Evolutionary conservation across 1,140 invertebrate genomes (phyloP).

Genomic region (Brachionus angularis): DNA sequence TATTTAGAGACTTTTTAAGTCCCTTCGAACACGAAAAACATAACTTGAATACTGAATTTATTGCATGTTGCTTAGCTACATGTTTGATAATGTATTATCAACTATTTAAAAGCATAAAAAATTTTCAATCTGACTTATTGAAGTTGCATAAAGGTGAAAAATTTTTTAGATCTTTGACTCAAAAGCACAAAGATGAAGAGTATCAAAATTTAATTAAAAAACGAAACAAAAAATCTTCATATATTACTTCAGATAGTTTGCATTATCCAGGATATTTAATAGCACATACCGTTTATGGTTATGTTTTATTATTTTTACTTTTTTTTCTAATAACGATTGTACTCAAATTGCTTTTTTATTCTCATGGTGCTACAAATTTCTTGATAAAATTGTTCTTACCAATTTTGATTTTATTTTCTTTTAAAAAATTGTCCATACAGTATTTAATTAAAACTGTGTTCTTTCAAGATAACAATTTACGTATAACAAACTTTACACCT

Average conservation of each 20-base stretch:
- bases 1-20: background rate
- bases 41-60: slow-evolving; percentile 19
- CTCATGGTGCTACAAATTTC: background rate
- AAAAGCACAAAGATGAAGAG: slow-evolving; percentile 10
- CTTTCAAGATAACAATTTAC: background rate
- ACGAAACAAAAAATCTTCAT: background rate
- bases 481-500: slow-evolving; percentile 20
- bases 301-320: slow-evolving; percentile 5
- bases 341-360: background rate
- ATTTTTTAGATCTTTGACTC: slow-evolving; percentile 25
- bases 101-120: slow-evolving; percentile 7
- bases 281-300: slow-evolving; percentile 39
- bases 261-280: slow-evolving; percentile 43
- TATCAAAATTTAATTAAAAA: slow-evolving; percentile 11
- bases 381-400: slow-evolving; percentile 25
- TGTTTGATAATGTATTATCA: background rate
- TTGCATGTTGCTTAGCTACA: background rate
- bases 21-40: background rate
- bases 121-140: slow-evolving; percentile 1
- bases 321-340: background rate
- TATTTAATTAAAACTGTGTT: slow-evolving; percentile 5
- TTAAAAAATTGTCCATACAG: background rate
- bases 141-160: slow-evolving; percentile 39
- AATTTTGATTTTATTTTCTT: slow-evolving; percentile 27
- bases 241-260: slow-evolving; percentile 7